Percentiles rank a stretch among this genome's conserved stretches.
Conservation (phyloP, 2,113 vertebrate species). For the Ibidorhyncha struthersii region DNA sequence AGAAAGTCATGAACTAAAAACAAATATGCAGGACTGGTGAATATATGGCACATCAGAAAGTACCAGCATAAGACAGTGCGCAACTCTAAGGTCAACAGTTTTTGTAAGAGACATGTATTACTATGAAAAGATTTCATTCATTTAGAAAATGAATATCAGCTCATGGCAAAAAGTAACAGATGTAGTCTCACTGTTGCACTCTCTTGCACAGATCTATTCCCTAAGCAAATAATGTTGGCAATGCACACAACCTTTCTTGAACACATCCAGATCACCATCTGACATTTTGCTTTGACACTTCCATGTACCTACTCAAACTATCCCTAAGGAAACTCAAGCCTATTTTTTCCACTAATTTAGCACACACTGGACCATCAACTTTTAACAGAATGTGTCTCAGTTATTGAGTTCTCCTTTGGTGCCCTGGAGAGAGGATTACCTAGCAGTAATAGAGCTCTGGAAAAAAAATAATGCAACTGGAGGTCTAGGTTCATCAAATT, state of each 20-base stretch:
- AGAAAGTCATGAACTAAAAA: not conserved
- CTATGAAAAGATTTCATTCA: not conserved
- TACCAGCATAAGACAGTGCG: rapidly evolving
- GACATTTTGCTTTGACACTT: slow-evolving; percentile 32
- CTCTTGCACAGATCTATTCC: not conserved
- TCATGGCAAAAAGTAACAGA: not conserved
- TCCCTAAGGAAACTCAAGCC: not conserved
- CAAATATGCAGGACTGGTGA: not conserved
- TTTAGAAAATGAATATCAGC: not conserved
- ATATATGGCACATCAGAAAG: not conserved
- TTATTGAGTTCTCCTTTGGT: not conserved
- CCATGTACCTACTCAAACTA: not conserved
- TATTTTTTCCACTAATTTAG: not conserved
- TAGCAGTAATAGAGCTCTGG: not conserved
- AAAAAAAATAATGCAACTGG: not conserved
- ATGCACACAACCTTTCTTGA: not conserved
- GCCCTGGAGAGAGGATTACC: not conserved
- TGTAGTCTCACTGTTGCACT: not conserved
- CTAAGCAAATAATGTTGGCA: slow-evolving; percentile 1
- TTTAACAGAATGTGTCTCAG: not conserved
- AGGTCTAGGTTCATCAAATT: not conserved
- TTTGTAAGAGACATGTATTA: not conserved
- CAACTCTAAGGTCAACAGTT: not conserved
- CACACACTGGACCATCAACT: not conserved
- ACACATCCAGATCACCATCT: not conserved